Base-by-base conservation (phyloP, 2,888 invertebrate species). In the Andrena minutula region DNA sequence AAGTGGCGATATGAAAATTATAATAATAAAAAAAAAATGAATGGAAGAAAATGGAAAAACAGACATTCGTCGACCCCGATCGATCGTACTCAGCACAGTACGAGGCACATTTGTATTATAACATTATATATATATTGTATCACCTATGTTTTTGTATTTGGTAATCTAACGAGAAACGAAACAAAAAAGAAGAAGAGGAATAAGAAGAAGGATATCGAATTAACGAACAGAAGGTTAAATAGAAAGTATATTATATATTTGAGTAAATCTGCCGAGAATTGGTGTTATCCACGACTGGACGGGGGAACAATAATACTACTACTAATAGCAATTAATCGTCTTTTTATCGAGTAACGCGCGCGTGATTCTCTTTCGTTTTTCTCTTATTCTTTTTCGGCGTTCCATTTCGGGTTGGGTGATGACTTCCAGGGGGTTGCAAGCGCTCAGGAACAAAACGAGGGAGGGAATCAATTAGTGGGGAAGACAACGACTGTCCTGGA, bases 111-210 rank as follows among this genome's bases (percentile, higher is more conserved):
- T 91, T 93, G 92, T 93, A 93, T 92, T 89, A 92, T 92, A 92
- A 92, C 86, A 93, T 90, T 91, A 91, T 91, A 88, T 56, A 86
- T 78, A 83, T 89, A 92, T 87, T 90, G 91, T 92, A 93, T 92
- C 90, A 91, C 92, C 89, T 91, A 92, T 92, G 93, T 93, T 93
- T 93, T 93, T 93, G 93, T 93, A 93, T 93, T 93, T 93, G 92
- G 90, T 93, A 93, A 93, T 91, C 89, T 92, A 92, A 91, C 82
- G 70, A 74, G 70, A 75, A 32, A 65, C 65, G 72, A 72, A 53
- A 30, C 30, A 53, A 8, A 73, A 69, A 70, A 70, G 35, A 75
- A 35, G 41, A 56, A 77, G 51, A 51, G 51, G 41, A 68, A 76
- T 23, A 69, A 28, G 61, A 71, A 88, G 90, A 91, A 91, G 86